phyloP scores from a whole-genome alignment of 2,113 vertebrate genomes.

The Sapayoa aenigma region DNA sequence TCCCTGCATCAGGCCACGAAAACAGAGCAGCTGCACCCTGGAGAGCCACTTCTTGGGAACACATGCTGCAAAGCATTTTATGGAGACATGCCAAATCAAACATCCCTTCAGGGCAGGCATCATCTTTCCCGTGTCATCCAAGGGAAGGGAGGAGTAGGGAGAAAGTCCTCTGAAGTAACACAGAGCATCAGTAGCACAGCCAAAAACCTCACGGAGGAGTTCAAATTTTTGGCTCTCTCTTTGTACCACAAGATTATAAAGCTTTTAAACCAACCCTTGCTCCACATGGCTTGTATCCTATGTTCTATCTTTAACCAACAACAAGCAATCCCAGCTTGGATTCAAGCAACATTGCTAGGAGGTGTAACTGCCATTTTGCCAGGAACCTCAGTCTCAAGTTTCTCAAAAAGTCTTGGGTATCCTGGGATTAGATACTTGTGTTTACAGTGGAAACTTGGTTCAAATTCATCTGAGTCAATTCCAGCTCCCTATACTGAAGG shows the following conservation, averaged over 20 bases:
- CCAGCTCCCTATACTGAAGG: neutral
- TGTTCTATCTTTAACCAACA: neutral
- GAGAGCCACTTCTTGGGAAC: neutral
- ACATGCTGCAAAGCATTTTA: neutral
- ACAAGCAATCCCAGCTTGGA: neutral
- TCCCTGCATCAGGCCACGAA: neutral
- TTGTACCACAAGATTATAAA: neutral
- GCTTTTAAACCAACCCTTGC: neutral
- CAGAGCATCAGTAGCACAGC: neutral
- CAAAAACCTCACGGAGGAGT: neutral
- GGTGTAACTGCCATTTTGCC: neutral
- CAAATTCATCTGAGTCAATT: neutral
- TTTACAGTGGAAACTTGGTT: slow-evolving; percentile 16
- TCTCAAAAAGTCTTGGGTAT: neutral
- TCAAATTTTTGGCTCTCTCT: neutral
- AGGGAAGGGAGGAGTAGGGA: neutral
- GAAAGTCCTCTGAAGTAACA: neutral
- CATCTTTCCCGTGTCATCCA: neutral
- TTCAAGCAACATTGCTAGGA: neutral
- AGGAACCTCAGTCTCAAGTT: neutral
- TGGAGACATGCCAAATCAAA: neutral
- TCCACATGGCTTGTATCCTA: neutral
- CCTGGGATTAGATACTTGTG: neutral
- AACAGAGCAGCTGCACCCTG: neutral
- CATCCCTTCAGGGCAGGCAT: neutral